These are phyloP conservation scores for Lysandra coridon DNA, from an alignment of 2,888 invertebrate species.

Conservation along the genomic window DNA sequence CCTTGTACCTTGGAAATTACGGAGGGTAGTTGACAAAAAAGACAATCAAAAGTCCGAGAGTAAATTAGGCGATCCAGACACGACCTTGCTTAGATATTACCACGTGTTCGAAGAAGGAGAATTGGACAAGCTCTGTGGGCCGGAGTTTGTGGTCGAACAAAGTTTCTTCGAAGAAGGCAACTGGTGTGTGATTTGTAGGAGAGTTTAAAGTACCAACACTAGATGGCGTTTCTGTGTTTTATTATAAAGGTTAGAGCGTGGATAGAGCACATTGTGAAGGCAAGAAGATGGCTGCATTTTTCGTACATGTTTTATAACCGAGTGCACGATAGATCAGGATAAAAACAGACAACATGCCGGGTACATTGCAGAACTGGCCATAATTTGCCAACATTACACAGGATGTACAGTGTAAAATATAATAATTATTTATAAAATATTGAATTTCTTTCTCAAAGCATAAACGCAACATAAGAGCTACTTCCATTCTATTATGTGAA, in stretches of 20 bases:
- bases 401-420: no score
- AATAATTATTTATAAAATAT: no score
- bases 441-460: no score
- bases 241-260: background rate
- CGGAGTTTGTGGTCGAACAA: slow-evolving; percentile 78
- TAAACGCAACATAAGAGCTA: no score
- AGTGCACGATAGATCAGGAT: no score
- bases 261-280: background rate
- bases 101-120: slow-evolving; percentile 95
- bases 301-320: background rate
- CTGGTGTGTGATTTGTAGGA: slow-evolving; percentile 92
- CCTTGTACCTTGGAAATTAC: slow-evolving; percentile 96
- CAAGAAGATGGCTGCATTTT: background rate
- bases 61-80: slow-evolving; percentile 61
- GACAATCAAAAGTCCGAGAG: background rate
- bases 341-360: no score
- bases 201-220: slow-evolving; percentile 60
- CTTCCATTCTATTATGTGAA: no score
- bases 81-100: slow-evolving; percentile 91
- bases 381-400: no score
- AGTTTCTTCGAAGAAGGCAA: slow-evolving; percentile 98
- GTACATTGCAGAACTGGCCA: no score
- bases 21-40: slow-evolving; percentile 43
- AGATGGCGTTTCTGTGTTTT: slow-evolving; percentile 3
- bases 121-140: slow-evolving; percentile 81